phyloP scores from a whole-genome alignment of 2,888 invertebrate species.

The Cantharis lateralis region DNA sequence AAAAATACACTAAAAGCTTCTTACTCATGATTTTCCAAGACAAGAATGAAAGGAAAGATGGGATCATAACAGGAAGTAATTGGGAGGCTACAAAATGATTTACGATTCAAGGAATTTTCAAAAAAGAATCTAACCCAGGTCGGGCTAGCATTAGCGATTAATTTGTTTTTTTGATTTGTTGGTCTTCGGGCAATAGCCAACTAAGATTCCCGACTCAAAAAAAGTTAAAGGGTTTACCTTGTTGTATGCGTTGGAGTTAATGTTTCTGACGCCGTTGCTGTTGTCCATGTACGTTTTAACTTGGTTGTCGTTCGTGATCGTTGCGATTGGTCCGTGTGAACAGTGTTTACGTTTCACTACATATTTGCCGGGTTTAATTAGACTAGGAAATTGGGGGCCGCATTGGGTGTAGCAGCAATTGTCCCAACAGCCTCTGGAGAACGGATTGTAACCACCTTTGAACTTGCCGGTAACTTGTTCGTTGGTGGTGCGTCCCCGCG shows the following conservation, averaged over 20 bases:
- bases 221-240: constrained; percentile 73
- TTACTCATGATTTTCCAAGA: not conserved
- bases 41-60: not conserved
- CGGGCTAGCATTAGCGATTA: too few species aligned
- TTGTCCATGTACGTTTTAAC: constrained; percentile 96
- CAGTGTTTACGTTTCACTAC: constrained; percentile 65
- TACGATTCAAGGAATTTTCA: too few species aligned
- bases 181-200: too few species aligned
- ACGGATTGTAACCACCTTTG: constrained; percentile 98
- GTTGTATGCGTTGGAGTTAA: constrained; percentile 87
- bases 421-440: constrained; percentile 91
- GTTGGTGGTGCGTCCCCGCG: constrained; percentile 96
- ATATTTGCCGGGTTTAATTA: constrained; percentile 71
- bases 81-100: not conserved
- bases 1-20: not conserved
- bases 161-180: too few species aligned
- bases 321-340: constrained; percentile 57
- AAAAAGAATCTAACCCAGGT: too few species aligned
- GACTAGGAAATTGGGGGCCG: constrained; percentile 93
- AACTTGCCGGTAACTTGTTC: constrained; percentile 99
- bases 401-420: constrained; percentile 96
- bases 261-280: constrained; percentile 78
- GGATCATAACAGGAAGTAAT: not conserved
- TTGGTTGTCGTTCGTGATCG: constrained; percentile 74
- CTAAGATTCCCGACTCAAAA: too few species aligned